Conservation (phyloP, 2,888 invertebrate genomes). For the Chrysolina haemoptera region DNA sequence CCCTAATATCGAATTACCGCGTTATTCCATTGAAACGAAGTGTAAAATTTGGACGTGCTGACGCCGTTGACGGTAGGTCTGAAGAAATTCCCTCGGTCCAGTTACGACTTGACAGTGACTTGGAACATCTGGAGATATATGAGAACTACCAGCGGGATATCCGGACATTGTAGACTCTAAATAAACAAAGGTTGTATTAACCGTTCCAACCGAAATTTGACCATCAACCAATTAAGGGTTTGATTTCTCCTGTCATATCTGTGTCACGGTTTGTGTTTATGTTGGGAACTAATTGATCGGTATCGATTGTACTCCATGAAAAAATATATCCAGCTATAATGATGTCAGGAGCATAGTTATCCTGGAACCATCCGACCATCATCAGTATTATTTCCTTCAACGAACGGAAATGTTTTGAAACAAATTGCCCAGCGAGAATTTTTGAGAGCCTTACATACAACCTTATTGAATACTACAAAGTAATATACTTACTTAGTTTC, state of each 20-base stretch:
- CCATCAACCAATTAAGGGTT: background rate
- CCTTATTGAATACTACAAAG: no score
- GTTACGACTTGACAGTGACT: slow-evolving; percentile 57
- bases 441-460: no score
- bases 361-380: no score
- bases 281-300: background rate
- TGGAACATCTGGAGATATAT: slow-evolving; percentile 60
- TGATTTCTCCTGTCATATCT: background rate
- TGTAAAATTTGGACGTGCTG: slow-evolving; percentile 22
- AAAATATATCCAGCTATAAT: background rate
- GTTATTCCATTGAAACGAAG: slow-evolving; percentile 17
- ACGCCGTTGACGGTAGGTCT: slow-evolving; percentile 23
- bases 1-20: background rate
- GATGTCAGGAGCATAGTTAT: no score
- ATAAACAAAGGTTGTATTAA: slow-evolving; percentile 31
- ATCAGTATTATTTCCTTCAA: no score
- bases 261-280: background rate
- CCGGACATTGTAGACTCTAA: slow-evolving; percentile 49
- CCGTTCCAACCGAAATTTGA: background rate
- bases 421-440: no score
- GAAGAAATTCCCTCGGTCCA: slow-evolving; percentile 19
- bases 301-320: background rate
- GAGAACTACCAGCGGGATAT: slow-evolving; percentile 60
- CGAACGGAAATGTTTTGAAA: no score
- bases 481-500: no score